phyloP scores from a whole-genome alignment of 37 sponge, comb jelly and placozoan genomes.

The Aphrocallistes beatrix region DNA sequence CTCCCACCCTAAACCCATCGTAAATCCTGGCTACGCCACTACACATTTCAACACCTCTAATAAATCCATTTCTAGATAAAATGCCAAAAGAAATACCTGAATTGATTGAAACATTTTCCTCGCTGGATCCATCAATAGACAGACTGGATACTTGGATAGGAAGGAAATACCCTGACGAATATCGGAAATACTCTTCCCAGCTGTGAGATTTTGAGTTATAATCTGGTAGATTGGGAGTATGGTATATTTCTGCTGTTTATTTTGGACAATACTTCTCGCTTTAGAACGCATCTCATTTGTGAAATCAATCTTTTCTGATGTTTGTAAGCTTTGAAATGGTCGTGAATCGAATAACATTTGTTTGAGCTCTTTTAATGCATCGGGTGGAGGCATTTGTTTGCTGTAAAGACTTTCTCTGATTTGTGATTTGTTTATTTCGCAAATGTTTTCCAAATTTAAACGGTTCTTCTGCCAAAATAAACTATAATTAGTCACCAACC shows the following conservation, averaged over 20 bases:
- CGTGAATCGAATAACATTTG: background rate
- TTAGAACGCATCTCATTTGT: background rate
- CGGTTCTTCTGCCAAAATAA: background rate
- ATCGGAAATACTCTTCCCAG: background rate
- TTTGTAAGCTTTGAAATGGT: background rate
- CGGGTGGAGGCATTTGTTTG: background rate
- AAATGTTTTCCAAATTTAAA: background rate
- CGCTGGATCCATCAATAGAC: background rate
- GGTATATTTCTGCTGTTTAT: background rate
- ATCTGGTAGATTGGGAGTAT: background rate
- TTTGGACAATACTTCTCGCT: background rate
- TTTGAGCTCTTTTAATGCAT: background rate
- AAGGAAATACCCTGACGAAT: background rate
- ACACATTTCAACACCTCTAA: too few relatives aligned
- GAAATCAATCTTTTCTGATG: background rate
- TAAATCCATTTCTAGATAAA: too few relatives aligned
- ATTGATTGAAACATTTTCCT: background rate
- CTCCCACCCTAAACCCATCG: too few relatives aligned
- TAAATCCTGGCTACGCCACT: too few relatives aligned
- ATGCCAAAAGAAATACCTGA: background rate
- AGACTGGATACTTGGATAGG: background rate
- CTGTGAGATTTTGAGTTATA: background rate
- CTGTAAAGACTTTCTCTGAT: background rate
- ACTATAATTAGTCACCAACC: background rate
- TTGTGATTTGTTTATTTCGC: background rate